Evolutionary conservation across 1,140 invertebrate species (phyloP), one percentile per base, ranked within the genome.

Genomic region (Ladona fulva): DNA sequence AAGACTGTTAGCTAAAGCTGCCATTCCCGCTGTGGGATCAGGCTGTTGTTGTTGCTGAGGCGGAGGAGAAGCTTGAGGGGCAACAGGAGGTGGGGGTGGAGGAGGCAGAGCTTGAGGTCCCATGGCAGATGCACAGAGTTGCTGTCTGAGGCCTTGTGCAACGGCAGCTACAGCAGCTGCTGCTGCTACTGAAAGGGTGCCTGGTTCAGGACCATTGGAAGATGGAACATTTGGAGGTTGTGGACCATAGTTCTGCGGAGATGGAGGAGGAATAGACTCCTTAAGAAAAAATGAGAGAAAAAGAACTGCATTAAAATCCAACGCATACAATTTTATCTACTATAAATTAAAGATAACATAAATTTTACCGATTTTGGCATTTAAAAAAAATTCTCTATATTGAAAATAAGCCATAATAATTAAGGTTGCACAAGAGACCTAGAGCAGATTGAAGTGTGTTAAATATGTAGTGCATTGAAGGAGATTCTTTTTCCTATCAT

Each of bases 101-200:
- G 52, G 52, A 12, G 52, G 52, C 5, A 66, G 12, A 22, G 52
- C 52, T 22, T 66, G 52, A 66, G 52, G 52, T 16, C 52, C 52
- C 52, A 66, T 66, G 14, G 52, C 52, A 66, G 52, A 66, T 66
- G 52, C 89, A 83, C 88, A 90, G 90, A 92, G 91, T 82, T 92
- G 91, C 80, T 92, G 91, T 75, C 91, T 86, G 24, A 92, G 84
- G 78, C 90, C 90, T 87, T 91, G 90, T 42, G 90, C 90, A 79
- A 92, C 91, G 52, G 91, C 91, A 22, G 92, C 91, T 77, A 92
- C 91, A 79, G 91, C 91, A n/a, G 90, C 90, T 74, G 91, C 90
- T 24, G 90, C 90, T 42, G 89, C 88, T 22, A 52, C 76, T 24
- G 76, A 52, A n/a, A 25, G 76, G 42, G 42, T 52, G 44, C 52